Evolutionary conservation across 2,888 invertebrate species (phyloP), one percentile per base, ranked within the genome.

Genomic region (Drosophila peninsularis): DNA sequence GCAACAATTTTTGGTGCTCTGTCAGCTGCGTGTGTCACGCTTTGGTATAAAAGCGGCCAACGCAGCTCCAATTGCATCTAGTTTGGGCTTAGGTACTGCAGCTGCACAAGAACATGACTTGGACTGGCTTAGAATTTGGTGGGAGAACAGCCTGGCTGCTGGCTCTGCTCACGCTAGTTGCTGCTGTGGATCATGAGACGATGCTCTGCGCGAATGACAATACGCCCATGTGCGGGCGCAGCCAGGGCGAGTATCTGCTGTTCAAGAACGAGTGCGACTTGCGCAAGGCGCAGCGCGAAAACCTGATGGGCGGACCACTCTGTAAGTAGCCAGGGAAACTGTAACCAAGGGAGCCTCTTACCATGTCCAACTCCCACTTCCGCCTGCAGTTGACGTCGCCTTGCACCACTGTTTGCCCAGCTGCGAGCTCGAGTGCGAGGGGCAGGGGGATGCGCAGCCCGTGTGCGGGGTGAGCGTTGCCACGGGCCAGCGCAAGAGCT

Each of bases 211-310:
- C 75, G 61, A 70, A 72, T 50, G 90, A 88, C 30, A 78, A 82
- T 19, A 71, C 78, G 14, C 90, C 88, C 17, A 69, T 80, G 19
- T 90, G 90, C 62, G 88, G 76, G 1, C 62, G 76, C 5, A 72
- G 58, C 39, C 72, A 66, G 0, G 75, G 72, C 32, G 78, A 77
- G 50, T 82, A 82, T 68, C 63, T 90, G 49, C 41, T 90, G 5
- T 90, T 90, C 60, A 75, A 78, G 41, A 90, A 88, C 54, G 84
- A 82, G 44, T 90, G 90, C 49, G 80, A 85, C 32, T 50, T 90
- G 54, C 34, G 77, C 13, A 85, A 80, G 71, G 79, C 84, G 30
- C 90, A 90, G 62, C 75, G 76, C 5, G 77, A 80, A 49, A 76
- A 78, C 19, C 66, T 78, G 0, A 54, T 79, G 44, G 77, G 55